Percentiles rank a stretch among this genome's conserved stretches.
Conservation (phyloP, 2,113 vertebrate species). For the Scatophagus argus region DNA sequence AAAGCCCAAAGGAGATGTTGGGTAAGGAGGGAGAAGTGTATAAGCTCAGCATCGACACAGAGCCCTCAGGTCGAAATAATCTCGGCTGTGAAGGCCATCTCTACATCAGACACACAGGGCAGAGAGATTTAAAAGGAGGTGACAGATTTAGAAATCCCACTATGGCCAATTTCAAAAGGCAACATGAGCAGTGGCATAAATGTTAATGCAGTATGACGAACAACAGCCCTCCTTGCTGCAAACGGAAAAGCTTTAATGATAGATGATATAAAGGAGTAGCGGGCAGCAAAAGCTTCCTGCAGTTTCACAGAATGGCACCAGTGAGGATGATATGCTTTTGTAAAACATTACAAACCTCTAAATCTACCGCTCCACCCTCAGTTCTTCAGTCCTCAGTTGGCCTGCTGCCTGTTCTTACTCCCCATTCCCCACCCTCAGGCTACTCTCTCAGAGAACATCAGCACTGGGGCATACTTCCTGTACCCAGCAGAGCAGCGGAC, state of each 20-base stretch:
- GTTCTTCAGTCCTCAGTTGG: conserved; percentile 17
- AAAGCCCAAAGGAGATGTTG: conserved; percentile 95
- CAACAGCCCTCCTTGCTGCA: conserved; percentile 38
- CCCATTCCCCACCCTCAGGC: conserved; percentile 67
- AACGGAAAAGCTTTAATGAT: conserved; percentile 27
- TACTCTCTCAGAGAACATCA: conserved; percentile 74
- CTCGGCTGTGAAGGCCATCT: conserved; percentile 93
- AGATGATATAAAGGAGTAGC: conserved; percentile 26
- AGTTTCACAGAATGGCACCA: conserved; percentile 40
- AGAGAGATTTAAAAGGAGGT: conserved; percentile 46
- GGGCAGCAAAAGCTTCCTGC: conserved; percentile 10
- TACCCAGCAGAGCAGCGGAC: conserved; percentile 85
- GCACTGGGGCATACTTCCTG: conserved; percentile 85
- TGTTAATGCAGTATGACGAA: conserved; percentile 66
- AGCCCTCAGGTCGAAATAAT: conserved; percentile 92
- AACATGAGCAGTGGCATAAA: conserved; percentile 67
- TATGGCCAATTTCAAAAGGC: conserved; percentile 59
- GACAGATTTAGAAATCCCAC: conserved; percentile 61
- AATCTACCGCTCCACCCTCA: conserved; percentile 44
- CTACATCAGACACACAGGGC: conserved; percentile 80
- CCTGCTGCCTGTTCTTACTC: conserved; percentile 45
- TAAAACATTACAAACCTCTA: conserved; percentile 38
- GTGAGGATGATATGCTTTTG: conserved; percentile 8
- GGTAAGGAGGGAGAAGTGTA: conserved; percentile 98
- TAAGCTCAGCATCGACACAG: conserved; percentile 93